Evolutionary conservation across 2,888 invertebrate species (phyloP).

Genomic region (Amaurobius ferox): DNA sequence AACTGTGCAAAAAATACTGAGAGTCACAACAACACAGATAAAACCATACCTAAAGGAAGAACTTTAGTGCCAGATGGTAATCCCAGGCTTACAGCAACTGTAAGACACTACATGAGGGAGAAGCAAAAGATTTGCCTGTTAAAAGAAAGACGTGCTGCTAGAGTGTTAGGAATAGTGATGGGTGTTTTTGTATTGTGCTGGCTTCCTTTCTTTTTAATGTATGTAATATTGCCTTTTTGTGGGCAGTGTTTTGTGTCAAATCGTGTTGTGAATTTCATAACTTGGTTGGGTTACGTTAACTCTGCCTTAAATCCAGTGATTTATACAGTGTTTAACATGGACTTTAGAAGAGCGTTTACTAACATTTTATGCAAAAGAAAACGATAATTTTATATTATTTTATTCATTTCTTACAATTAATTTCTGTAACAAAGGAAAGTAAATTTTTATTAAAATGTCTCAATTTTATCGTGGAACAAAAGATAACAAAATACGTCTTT

Average conservation of each 20-base stretch:
- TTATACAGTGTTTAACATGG: slow-evolving; percentile 95
- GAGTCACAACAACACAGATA: slow-evolving; percentile 2
- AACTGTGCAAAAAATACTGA: background rate
- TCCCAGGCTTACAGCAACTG: slow-evolving; percentile 72
- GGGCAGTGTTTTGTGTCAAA: slow-evolving; percentile 69
- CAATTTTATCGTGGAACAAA: no score
- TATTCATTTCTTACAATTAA: no score
- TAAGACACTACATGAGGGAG: slow-evolving; percentile 78
- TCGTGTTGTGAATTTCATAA: slow-evolving; percentile 83
- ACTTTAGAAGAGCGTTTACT: slow-evolving; percentile 90
- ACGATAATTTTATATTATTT: background rate
- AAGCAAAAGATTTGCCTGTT: slow-evolving; percentile 86
- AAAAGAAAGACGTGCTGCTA: slow-evolving; percentile 94
- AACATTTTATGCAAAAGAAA: slow-evolving; percentile 68
- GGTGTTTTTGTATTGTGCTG: slow-evolving; percentile 98
- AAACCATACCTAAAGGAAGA: background rate
- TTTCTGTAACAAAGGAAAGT: no score
- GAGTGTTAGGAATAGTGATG: slow-evolving; percentile 97
- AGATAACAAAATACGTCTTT: no score
- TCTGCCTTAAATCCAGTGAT: slow-evolving; percentile 95
- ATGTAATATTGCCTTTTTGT: slow-evolving; percentile 90
- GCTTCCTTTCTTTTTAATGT: slow-evolving; percentile 98
- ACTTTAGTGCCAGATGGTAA: slow-evolving; percentile 60
- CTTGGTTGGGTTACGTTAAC: slow-evolving; percentile 95
- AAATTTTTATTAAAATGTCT: no score